phyloP scores from a whole-genome alignment of 2,888 invertebrate species.

The Cephus pulcher region DNA sequence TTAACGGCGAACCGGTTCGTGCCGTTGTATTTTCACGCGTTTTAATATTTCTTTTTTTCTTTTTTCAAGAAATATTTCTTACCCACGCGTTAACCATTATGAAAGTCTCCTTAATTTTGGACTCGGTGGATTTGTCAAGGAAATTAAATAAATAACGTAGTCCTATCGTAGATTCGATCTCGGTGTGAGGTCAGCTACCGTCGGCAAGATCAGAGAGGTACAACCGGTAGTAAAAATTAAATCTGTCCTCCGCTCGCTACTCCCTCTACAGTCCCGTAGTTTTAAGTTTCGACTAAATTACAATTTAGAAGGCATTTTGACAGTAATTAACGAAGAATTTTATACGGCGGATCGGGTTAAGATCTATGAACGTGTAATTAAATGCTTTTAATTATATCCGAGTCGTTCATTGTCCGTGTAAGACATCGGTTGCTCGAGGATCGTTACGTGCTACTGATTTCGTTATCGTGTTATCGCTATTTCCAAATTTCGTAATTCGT shows the following conservation, averaged over 20 bases:
- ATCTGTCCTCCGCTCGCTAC: conserved; percentile 19
- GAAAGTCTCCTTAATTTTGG: not conserved
- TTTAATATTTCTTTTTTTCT: not conserved
- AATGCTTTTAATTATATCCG: conserved; percentile 45
- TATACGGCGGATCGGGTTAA: conserved; percentile 35
- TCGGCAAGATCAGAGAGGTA: conserved; percentile 21
- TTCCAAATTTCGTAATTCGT: not conserved
- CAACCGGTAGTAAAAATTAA: conserved; percentile 23
- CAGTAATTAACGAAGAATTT: conserved; percentile 40
- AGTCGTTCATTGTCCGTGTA: not conserved
- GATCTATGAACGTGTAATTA: conserved; percentile 42
- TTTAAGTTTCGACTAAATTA: conserved; percentile 21
- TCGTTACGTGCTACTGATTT: not conserved
- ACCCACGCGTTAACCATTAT: not conserved
- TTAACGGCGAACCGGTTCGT: not conserved
- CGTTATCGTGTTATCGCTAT: conserved; percentile 2
- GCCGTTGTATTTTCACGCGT: not conserved
- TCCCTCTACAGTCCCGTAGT: not conserved
- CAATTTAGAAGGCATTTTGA: conserved; percentile 24
- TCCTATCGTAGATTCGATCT: conserved; percentile 14
- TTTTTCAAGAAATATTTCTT: not conserved
- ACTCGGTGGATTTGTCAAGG: conserved; percentile 15
- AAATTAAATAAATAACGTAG: conserved; percentile 18
- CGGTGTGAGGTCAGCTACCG: conserved; percentile 18
- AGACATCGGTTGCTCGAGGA: conserved; percentile 1